Percentiles rank a stretch among this genome's conserved stretches.
These are phyloP conservation scores for Megalops atlanticus DNA, from an alignment of 2,113 vertebrate species.

Conservation along the genomic window DNA sequence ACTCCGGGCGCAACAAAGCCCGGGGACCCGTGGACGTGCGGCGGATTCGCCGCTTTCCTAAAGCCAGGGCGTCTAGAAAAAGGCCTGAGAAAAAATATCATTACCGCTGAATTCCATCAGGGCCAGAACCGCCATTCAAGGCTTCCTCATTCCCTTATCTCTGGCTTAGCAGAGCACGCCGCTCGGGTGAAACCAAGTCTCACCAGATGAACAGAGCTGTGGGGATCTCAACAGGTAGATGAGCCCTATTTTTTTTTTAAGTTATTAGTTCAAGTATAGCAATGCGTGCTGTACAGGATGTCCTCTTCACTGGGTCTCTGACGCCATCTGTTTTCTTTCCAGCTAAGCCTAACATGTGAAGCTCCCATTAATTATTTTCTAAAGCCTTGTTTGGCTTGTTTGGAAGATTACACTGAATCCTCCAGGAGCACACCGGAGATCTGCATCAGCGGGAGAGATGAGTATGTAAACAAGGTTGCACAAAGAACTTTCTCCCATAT, in stretches of 20 bases:
- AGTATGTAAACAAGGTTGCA: background rate
- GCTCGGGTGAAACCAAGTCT: conserved; percentile 38
- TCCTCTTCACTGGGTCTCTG: background rate
- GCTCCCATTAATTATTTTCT: background rate
- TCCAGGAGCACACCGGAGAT: background rate
- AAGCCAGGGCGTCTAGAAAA: conserved; percentile 46
- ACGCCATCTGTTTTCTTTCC: background rate
- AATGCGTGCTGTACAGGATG: background rate
- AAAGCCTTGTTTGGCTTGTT: background rate
- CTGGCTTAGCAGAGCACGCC: conserved; percentile 45
- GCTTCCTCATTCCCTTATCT: conserved; percentile 58
- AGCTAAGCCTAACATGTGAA: background rate
- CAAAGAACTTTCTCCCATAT: background rate
- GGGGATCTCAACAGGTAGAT: conserved; percentile 31
- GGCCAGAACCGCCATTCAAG: conserved; percentile 59
- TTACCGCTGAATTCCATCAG: conserved; percentile 60
- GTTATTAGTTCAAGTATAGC: background rate
- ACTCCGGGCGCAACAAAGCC: conserved; percentile 49
- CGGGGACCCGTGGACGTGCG: conserved; percentile 35
- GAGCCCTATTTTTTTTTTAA: background rate
- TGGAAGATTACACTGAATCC: background rate
- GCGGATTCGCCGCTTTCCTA: background rate
- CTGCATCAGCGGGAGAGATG: background rate
- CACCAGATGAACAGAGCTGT: conserved; percentile 57
- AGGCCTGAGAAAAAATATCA: conserved; percentile 59